Conservation (phyloP, 1,140 invertebrate species). For the Ephestia elutella region DNA sequence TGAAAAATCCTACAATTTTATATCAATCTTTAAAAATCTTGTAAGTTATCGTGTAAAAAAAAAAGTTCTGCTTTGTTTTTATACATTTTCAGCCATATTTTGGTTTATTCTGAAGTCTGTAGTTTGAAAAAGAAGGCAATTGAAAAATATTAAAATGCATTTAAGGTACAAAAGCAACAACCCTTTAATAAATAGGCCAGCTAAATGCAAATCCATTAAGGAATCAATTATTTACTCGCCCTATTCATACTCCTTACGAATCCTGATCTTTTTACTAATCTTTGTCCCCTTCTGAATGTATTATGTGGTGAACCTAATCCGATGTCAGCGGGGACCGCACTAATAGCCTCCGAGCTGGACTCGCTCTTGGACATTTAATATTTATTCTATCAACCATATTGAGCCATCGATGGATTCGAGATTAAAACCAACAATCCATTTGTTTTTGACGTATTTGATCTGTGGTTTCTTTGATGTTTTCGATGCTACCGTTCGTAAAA, state of each 20-base stretch:
- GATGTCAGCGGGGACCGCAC: background rate
- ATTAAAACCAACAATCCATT: slow-evolving; percentile 3
- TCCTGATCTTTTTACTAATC: slow-evolving; percentile 1
- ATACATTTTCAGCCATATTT: too few relatives aligned
- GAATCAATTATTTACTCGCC: background rate
- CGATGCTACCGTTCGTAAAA: too few relatives aligned
- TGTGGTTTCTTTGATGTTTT: background rate
- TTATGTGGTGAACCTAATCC: slow-evolving; percentile 1
- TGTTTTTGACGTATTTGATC: slow-evolving; percentile 2
- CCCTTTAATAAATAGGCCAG: too few relatives aligned
- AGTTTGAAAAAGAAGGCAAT: too few relatives aligned
- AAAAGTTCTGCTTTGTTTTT: too few relatives aligned
- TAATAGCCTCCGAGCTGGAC: background rate
- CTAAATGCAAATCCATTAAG: too few relatives aligned
- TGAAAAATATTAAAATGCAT: too few relatives aligned
- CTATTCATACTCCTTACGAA: background rate
- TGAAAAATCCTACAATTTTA: too few relatives aligned
- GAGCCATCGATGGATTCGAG: background rate
- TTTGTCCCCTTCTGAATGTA: slow-evolving; percentile 3
- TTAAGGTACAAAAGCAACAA: too few relatives aligned
- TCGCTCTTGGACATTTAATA: slow-evolving; percentile 2
- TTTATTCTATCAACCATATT: background rate
- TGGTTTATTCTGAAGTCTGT: too few relatives aligned
- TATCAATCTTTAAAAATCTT: too few relatives aligned
- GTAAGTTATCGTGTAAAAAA: too few relatives aligned